Base-by-base conservation (phyloP, 1,140 invertebrate genomes). In the Drosophila busckii region DNA sequence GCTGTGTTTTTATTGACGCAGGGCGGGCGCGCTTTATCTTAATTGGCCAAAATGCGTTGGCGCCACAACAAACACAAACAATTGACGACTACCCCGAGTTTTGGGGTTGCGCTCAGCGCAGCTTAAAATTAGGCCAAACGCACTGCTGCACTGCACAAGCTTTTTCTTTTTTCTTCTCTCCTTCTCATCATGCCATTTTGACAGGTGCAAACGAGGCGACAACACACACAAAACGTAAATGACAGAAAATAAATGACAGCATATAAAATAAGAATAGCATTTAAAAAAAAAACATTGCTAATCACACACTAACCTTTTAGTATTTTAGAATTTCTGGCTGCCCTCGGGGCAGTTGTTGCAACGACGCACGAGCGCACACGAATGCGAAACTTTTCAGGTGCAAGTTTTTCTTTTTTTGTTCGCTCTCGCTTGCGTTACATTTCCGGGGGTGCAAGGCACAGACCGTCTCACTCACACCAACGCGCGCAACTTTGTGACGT, bases 1-100 rank as follows among this genome's bases (percentile, higher is more conserved):
- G 68, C 54, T 80, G 82, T 80, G 73, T 75, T 80, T 80, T 80
- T n/a, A n/a, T n/a, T n/a, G n/a, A n/a, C n/a, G n/a, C n/a, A n/a
- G n/a, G n/a, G n/a, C n/a, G n/a, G n/a, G n/a, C n/a, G n/a, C n/a
- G n/a, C n/a, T n/a, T n/a, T n/a, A n/a, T n/a, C n/a, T n/a, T n/a
- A n/a, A n/a, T n/a, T n/a, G n/a, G n/a, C n/a, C n/a, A n/a, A n/a
- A n/a, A n/a, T n/a, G n/a, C n/a, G n/a, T n/a, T n/a, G n/a, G n/a
- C n/a, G n/a, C n/a, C 78, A 70, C 66, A 62, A 41, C 29, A 50
- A 16, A 31, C 52, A 62, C 37, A 31, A 55, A 22, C 37, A 62
- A 55, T 44, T 56, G 50, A 63, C 66, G 56, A 49, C 73, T 67
- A 70, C 75, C 75, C 75, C 82, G 69, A 53, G 42, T 64, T 29